These are phyloP conservation scores for Acronicta aceris DNA, from an alignment of 2,888 invertebrate species.

Conservation along the genomic window DNA sequence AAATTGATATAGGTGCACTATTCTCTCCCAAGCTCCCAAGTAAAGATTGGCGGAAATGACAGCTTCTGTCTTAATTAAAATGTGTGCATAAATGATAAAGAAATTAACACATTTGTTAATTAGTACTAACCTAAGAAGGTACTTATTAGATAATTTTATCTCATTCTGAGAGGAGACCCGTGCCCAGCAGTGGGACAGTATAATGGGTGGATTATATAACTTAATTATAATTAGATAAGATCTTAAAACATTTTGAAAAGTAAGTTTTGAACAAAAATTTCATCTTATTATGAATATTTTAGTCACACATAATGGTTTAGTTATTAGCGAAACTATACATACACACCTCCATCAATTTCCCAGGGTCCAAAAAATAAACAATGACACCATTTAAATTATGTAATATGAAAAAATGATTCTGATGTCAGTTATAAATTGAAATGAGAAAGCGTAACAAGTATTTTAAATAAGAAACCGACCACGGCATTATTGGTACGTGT, in stretches of 20 bases:
- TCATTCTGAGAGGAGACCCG: too few species aligned
- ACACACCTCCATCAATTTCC: conserved; percentile 26
- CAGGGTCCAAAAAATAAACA: conserved; percentile 38
- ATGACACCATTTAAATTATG: conserved; percentile 62
- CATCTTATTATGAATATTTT: neutral
- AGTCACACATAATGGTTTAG: too few species aligned
- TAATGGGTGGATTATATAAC: too few species aligned
- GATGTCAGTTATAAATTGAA: conserved; percentile 72
- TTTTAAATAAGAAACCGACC: conserved; percentile 75
- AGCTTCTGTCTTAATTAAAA: neutral
- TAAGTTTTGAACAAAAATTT: too few species aligned
- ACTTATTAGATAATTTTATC: too few species aligned
- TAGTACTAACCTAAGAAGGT: too few species aligned
- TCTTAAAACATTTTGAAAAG: too few species aligned
- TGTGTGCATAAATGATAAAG: neutral
- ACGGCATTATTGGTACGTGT: conserved; percentile 70
- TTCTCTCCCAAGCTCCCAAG: too few species aligned
- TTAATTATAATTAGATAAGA: too few species aligned
- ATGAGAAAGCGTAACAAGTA: conserved; percentile 82
- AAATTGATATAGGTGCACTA: too few species aligned
- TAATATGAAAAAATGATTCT: conserved; percentile 58
- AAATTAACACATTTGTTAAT: too few species aligned
- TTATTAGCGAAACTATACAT: neutral
- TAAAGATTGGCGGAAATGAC: conserved; percentile 5
- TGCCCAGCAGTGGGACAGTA: too few species aligned